Conservation (phyloP, 2,888 invertebrate genomes). For the Pardosa pseudoannulata region DNA sequence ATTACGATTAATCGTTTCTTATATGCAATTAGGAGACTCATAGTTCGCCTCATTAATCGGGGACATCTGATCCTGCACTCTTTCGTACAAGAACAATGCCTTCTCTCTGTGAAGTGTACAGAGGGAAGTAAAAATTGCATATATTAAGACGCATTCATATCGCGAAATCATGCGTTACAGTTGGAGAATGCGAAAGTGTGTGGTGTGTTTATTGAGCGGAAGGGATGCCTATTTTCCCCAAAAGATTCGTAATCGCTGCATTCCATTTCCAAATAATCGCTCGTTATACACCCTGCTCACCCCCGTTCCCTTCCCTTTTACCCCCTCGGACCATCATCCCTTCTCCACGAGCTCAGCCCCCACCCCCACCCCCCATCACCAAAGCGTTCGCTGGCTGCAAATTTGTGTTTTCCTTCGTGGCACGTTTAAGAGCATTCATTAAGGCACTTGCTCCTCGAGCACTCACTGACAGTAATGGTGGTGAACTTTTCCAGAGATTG, state of each 20-base stretch:
- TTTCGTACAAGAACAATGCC: too few relatives aligned
- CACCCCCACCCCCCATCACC: slow-evolving; percentile 1
- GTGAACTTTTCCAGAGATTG: not conserved
- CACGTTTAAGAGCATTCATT: slow-evolving; percentile 3
- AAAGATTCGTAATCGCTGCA: slow-evolving; percentile 2
- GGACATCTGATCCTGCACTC: too few relatives aligned
- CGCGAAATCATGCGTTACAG: not conserved
- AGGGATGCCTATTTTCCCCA: slow-evolving; percentile 2
- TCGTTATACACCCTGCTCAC: too few relatives aligned
- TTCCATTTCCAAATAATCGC: slow-evolving; percentile 6
- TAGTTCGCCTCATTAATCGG: too few relatives aligned
- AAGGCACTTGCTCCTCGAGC: not conserved
- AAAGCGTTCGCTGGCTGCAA: not conserved
- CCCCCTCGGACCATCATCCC: slow-evolving; percentile 5
- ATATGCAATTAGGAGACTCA: too few relatives aligned
- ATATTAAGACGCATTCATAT: not conserved
- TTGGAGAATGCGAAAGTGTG: not conserved
- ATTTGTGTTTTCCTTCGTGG: not conserved
- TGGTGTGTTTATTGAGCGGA: not conserved
- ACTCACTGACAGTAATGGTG: slow-evolving; percentile 2
- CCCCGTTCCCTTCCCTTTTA: too few relatives aligned
- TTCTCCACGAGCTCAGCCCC: not conserved
- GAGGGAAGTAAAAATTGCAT: too few relatives aligned
- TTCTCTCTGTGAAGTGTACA: too few relatives aligned
- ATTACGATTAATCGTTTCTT: too few relatives aligned